These are phyloP conservation scores for Anabacerthia variegaticeps DNA, from an alignment of 2,797 vertebrate species.

Conservation along the genomic window DNA sequence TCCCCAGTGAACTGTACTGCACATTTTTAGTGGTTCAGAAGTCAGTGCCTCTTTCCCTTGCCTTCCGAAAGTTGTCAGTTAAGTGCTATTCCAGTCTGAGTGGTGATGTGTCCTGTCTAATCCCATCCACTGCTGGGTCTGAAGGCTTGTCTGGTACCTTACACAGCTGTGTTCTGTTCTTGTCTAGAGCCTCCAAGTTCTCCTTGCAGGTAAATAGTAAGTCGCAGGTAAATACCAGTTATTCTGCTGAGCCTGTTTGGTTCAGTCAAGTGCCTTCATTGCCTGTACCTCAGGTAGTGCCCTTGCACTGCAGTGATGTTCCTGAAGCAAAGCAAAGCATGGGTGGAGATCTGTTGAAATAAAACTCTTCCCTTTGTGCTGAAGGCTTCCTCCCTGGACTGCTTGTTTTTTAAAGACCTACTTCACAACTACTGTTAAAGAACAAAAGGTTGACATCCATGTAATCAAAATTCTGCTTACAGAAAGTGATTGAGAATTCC, in stretches of 20 bases:
- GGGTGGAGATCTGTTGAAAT: neutral
- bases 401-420: neutral
- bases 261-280: neutral
- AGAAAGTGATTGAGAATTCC: neutral
- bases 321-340: neutral
- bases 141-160: neutral
- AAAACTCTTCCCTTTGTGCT: neutral
- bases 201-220: neutral
- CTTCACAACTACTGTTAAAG: neutral
- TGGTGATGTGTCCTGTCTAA: neutral
- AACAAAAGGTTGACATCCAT: neutral
- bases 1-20: neutral
- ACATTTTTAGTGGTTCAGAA: neutral
- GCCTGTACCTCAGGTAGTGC: neutral
- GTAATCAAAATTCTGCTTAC: neutral
- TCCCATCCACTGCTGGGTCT: accelerated
- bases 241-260: neutral
- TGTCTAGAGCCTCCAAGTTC: neutral
- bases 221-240: neutral
- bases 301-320: neutral
- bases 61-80: neutral
- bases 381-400: neutral
- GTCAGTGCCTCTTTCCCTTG: neutral
- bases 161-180: neutral
- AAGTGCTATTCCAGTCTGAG: neutral